phyloP scores from a whole-genome alignment of 2,797 vertebrate species.

The Heteromormyrus szaboi region DNA sequence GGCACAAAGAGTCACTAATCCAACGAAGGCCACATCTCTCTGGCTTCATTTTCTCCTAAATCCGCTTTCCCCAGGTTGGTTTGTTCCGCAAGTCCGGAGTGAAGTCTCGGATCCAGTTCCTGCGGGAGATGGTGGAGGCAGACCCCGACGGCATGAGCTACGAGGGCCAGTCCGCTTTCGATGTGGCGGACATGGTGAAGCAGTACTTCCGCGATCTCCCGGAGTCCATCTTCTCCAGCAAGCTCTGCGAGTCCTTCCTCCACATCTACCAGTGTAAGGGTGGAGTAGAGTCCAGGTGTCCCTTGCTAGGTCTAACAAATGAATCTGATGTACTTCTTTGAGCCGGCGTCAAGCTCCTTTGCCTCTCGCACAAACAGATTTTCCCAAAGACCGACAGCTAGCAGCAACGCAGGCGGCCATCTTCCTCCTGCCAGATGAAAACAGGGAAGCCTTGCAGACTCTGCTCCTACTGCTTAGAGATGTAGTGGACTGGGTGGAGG shows the following conservation, averaged over 20 bases:
- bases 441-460: slow-evolving; percentile 71
- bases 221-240: slow-evolving; percentile 75
- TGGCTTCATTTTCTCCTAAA: background rate
- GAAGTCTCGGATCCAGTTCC: slow-evolving; percentile 76
- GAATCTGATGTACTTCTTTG: background rate
- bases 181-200: slow-evolving; percentile 85
- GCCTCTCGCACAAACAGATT: slow-evolving; percentile 51
- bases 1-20: background rate
- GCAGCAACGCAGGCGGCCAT: slow-evolving; percentile 72
- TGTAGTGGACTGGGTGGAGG: slow-evolving; percentile 68
- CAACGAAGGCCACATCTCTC: background rate
- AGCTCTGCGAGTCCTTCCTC: slow-evolving; percentile 76
- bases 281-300: background rate
- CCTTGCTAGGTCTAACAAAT: background rate
- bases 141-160: slow-evolving; percentile 61
- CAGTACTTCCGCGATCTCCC: slow-evolving; percentile 85
- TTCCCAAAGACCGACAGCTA: slow-evolving; percentile 78
- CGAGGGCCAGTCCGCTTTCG: slow-evolving; percentile 74
- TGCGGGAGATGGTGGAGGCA: slow-evolving; percentile 76
- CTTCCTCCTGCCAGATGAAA: slow-evolving; percentile 78
- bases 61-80: slow-evolving; percentile 62
- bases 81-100: slow-evolving; percentile 81
- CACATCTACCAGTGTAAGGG: slow-evolving; percentile 83
- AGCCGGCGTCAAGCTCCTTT: background rate
- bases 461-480: slow-evolving; percentile 75